Evolutionary conservation across 1,140 invertebrate genomes (phyloP).

Genomic region (Calycopis cecrops): DNA sequence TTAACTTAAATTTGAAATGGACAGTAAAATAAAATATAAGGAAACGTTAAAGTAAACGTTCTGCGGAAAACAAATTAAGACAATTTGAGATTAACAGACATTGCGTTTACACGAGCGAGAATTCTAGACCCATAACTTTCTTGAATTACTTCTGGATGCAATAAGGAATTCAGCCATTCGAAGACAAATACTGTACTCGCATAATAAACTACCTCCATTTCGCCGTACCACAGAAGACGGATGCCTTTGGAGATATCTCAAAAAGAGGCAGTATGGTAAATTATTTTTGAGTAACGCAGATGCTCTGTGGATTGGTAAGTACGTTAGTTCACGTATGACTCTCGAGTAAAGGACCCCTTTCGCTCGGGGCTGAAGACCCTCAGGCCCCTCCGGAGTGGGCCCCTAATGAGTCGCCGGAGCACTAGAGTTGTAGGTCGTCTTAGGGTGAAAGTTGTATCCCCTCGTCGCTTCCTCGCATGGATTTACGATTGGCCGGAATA

Average conservation of each 20-base stretch:
- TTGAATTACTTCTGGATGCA: constrained; percentile 16
- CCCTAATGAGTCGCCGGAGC: constrained; percentile 70
- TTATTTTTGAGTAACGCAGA: background rate
- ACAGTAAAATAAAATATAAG: constrained; percentile 16
- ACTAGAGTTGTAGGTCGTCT: constrained; percentile 71
- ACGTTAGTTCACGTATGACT: constrained; percentile 49
- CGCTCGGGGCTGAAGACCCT: constrained; percentile 50
- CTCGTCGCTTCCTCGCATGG: constrained; percentile 13
- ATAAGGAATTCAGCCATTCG: constrained; percentile 22
- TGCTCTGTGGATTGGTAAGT: constrained; percentile 24
- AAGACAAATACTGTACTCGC: constrained; percentile 34
- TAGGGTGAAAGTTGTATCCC: constrained; percentile 40
- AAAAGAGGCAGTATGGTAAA: background rate
- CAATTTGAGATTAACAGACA: constrained; percentile 61
- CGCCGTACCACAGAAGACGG: constrained; percentile 22
- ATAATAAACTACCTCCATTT: constrained; percentile 17
- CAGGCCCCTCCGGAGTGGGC: constrained; percentile 47
- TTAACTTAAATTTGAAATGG: constrained; percentile 5
- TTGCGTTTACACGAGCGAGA: constrained; percentile 45
- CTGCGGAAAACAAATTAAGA: constrained; percentile 58
- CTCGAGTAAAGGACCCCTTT: constrained; percentile 62
- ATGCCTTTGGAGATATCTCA: background rate
- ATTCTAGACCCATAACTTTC: constrained; percentile 43
- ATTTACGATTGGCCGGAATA: too few species aligned
- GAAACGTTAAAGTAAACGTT: constrained; percentile 32